Base-by-base conservation (phyloP, 1,140 invertebrate species). In the Aphis gossypii region DNA sequence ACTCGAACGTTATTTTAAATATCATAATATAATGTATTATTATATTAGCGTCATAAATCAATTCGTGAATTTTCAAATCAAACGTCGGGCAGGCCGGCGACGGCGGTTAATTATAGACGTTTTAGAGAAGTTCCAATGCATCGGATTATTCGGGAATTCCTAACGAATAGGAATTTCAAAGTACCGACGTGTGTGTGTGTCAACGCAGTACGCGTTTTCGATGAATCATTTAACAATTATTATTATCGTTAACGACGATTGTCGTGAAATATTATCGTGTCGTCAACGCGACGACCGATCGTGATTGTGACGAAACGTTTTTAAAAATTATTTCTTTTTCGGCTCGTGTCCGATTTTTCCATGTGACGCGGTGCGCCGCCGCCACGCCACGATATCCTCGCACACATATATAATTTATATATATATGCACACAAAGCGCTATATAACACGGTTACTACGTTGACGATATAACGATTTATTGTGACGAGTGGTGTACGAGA, bases 401-500 rank as follows among this genome's bases (percentile, higher is more conserved):
- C 18, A 6, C n/a, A 2, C 14, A n/a, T 60, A 68, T 76, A 76
- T 76, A 76, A 8, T 60, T 9, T 60, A 23, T 56, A 25, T 25
- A 25, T 25, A 9, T 60, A 9, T 60, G 9, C 8, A 30, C 30
- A 56, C 56, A 60, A 60, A 9, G 2, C 30, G n/a, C 14, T 54
- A 54, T 54, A 54, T 76, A 76, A n/a, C 60, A n/a, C n/a, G 60
- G 60, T 68, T 68, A 68, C 60, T 35, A 1, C 35, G 60, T 76
- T 76, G 60, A 76, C 30, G 60, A n/a, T 76, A n/a, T 76, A 76
- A 76, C 60, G 60, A 76, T 76, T 76, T 76, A 76, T 76, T 76
- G n/a, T 76, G 60, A 76, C 60, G 60, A 76, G 14, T 68, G 14
- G 11, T 68, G 60, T 76, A n/a, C 30, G 60, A n/a, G 60, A 18